Base-by-base conservation (phyloP, 2,113 vertebrate species). In the Penelope pileata region DNA sequence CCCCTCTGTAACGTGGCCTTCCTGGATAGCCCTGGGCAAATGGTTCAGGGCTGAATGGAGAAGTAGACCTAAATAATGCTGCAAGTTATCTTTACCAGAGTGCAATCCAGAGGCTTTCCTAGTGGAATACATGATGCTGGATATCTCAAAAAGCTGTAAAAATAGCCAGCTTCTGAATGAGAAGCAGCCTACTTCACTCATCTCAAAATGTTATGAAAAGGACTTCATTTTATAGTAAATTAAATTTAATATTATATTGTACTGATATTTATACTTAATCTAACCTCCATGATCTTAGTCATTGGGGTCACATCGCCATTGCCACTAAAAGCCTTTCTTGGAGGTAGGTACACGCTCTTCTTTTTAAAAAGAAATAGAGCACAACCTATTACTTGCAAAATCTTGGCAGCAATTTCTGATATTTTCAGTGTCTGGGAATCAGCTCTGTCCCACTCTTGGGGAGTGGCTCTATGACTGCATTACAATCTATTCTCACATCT, bases 81-180 rank as follows among this genome's bases (percentile, higher is more conserved):
- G 4, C 7, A 16, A 59, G 21, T 38, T 51, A 34, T 21, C 30
- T 91, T 81, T 82, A 51, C 38, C 43, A 7, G 18, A 68, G 17
- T 53, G 43, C 16, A 64, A 30, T 30, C 43, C 51, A 3, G 4
- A 30, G 34, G 42, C 29, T 68, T 82, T 73, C 27, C 30, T 54
- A 45, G 10, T 26, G 2, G 32, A 17, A 5, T 7, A 9, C 0
- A 0, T 2, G 5, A 23, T 17, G 13, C 22, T 54, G 24, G 4
- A 5, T 74, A 29, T 50, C 42, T 62, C 54, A 45, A 58, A 60
- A 67, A 70, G n/a, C n/a, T 50, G 64, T 56, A 47, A 56, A 40
- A 56, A 40, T 13, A 73, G 8, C 16, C 43, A 69, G 12, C 45
- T 76, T 76, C n/a, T 68, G 48, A 83, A 73, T 16, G 58, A 27